Evolutionary conservation across 2,113 vertebrate species (phyloP).

Genomic region (Microtus ochrogaster): DNA sequence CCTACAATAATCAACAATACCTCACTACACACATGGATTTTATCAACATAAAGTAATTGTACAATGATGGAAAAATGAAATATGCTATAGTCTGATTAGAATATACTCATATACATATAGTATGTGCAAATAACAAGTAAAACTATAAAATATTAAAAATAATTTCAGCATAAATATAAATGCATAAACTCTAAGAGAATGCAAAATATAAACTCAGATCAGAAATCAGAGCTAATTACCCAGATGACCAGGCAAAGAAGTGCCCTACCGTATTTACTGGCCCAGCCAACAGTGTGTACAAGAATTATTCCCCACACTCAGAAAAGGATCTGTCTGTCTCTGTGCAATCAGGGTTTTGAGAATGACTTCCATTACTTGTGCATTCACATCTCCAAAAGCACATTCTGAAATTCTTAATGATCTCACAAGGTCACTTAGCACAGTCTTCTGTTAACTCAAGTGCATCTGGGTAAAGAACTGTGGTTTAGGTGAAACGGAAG

Average conservation of each 20-base stretch:
- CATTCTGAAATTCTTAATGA: not conserved
- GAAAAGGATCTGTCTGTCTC: not conserved
- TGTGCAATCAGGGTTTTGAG: not conserved
- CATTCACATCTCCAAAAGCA: not conserved
- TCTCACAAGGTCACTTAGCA: not conserved
- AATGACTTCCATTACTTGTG: not conserved
- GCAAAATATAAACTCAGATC: conserved; percentile 39
- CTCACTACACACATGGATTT: not conserved
- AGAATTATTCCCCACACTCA: not conserved
- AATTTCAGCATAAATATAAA: conserved; percentile 33
- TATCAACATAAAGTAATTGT: not conserved
- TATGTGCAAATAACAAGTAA: not conserved
- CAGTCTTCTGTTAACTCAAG: conserved; percentile 27
- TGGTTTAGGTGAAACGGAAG: conserved; percentile 1
- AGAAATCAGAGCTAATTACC: conserved; percentile 17
- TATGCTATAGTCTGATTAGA: not conserved
- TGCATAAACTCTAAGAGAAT: not conserved
- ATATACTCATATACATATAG: not conserved
- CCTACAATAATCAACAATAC: not conserved
- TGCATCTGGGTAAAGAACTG: not conserved
- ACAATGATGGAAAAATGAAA: not conserved
- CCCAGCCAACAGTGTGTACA: not conserved
- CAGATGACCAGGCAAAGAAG: not conserved
- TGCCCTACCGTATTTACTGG: not conserved
- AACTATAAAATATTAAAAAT: not conserved